Evolutionary conservation across 2,113 vertebrate genomes (phyloP).

Genomic region (Coryphaenoides rupestris): DNA sequence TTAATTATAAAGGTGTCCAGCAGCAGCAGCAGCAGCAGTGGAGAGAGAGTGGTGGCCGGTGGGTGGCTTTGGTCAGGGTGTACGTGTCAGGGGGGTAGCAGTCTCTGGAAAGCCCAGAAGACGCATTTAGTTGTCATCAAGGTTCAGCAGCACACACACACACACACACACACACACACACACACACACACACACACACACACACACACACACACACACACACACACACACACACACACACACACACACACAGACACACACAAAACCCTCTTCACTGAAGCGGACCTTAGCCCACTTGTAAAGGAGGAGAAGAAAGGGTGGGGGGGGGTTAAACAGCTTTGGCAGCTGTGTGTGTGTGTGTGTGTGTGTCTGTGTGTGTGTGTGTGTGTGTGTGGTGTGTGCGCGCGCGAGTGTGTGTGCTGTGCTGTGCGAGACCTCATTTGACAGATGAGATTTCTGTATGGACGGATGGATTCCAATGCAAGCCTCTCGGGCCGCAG

Average conservation of each 20-base stretch:
- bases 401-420: too few species aligned
- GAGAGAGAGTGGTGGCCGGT: neutral
- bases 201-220: too few species aligned
- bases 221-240: too few species aligned
- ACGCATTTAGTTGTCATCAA: slow-evolving; percentile 27
- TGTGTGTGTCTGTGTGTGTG: too few species aligned
- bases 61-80: slow-evolving; percentile 33
- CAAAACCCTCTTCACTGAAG: slow-evolving; percentile 12
- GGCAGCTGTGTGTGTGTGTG: slow-evolving; percentile 28
- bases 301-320: neutral
- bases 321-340: neutral
- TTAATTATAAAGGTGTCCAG: too few species aligned
- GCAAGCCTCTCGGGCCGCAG: slow-evolving; percentile 29
- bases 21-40: too few species aligned
- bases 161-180: too few species aligned
- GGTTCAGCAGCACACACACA: slow-evolving; percentile 18
- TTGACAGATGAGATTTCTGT: slow-evolving; percentile 40
- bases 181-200: too few species aligned
- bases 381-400: too few species aligned
- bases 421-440: slow-evolving; percentile 16
- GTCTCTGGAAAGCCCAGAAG: slow-evolving; percentile 28
- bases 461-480: slow-evolving; percentile 38
- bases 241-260: too few species aligned
- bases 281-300: slow-evolving; percentile 8
- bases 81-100: neutral